phyloP scores from a whole-genome alignment of 2,797 vertebrate genomes.

The Furcifer pardalis region DNA sequence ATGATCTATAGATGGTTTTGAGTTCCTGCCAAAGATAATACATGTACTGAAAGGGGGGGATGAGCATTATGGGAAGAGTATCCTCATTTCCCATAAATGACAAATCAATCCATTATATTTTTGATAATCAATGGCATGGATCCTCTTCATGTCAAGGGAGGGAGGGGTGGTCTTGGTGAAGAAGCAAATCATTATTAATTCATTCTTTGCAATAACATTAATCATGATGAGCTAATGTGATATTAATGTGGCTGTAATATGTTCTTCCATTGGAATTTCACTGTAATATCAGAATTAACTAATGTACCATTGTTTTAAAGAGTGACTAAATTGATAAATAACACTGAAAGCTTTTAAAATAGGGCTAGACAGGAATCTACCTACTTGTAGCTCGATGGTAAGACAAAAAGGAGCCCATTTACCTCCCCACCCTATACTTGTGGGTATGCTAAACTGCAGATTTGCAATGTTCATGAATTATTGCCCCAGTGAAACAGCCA shows the following conservation, averaged over 20 bases:
- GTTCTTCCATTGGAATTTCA: constrained; percentile 72
- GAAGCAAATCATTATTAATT: constrained; percentile 81
- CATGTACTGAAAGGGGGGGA: constrained; percentile 52
- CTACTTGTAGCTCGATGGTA: constrained; percentile 24
- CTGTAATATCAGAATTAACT: constrained; percentile 68
- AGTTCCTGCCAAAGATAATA: constrained; percentile 76
- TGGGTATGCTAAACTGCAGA: constrained; percentile 43
- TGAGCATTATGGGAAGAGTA: constrained; percentile 78
- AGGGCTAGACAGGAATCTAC: constrained; percentile 55
- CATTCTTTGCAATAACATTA: constrained; percentile 76
- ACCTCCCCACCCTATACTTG: constrained; percentile 45
- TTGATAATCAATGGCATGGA: constrained; percentile 79
- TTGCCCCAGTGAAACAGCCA: constrained; percentile 51
- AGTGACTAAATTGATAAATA: constrained; percentile 71
- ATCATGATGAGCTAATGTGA: constrained; percentile 76
- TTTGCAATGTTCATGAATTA: constrained; percentile 63
- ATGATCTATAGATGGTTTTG: constrained; percentile 74
- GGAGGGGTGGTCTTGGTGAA: constrained; percentile 65
- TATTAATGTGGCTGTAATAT: constrained; percentile 78
- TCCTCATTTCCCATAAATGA: constrained; percentile 80
- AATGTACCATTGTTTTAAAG: constrained; percentile 68
- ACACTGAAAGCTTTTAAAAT: constrained; percentile 65
- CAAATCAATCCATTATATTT: constrained; percentile 80
- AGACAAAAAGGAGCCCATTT: constrained; percentile 50
- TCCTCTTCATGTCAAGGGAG: constrained; percentile 72